Conservation (phyloP, 2,797 vertebrate species). For the Chanos chanos region DNA sequence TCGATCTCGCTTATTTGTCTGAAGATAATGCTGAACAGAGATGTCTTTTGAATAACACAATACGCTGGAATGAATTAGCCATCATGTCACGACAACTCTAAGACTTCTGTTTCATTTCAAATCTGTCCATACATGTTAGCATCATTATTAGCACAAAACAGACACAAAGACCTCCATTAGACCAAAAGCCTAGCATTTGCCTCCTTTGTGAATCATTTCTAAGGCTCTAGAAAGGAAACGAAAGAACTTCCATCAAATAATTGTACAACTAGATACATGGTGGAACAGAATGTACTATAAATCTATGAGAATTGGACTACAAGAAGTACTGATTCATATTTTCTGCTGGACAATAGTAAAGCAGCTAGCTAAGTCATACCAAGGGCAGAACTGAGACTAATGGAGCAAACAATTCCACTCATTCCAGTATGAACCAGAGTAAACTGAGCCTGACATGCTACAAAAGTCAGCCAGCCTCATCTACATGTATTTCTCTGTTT, state of each 20-base stretch:
- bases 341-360: slow-evolving; percentile 6
- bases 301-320: slow-evolving; percentile 6
- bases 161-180: not conserved
- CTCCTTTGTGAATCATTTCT: not conserved
- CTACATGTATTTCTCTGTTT: slow-evolving; percentile 1
- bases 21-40: slow-evolving; percentile 10
- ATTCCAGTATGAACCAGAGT: slow-evolving; percentile 54
- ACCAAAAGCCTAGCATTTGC: not conserved
- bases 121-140: not conserved
- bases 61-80: not conserved
- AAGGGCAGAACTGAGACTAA: slow-evolving; percentile 47
- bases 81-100: too few species aligned
- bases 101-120: not conserved
- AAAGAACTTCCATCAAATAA: too few species aligned
- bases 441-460: slow-evolving; percentile 51
- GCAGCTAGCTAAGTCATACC: not conserved
- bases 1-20: not conserved
- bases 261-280: too few species aligned
- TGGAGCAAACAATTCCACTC: slow-evolving; percentile 62
- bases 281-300: too few species aligned
- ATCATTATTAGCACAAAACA: slow-evolving; percentile 4
- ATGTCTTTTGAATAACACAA: not conserved
- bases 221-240: not conserved
- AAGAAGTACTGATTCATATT: slow-evolving; percentile 32
- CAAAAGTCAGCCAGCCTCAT: slow-evolving; percentile 25